Evolutionary conservation across 2,888 invertebrate genomes (phyloP).

Genomic region (Caenorhabditis becei): DNA sequence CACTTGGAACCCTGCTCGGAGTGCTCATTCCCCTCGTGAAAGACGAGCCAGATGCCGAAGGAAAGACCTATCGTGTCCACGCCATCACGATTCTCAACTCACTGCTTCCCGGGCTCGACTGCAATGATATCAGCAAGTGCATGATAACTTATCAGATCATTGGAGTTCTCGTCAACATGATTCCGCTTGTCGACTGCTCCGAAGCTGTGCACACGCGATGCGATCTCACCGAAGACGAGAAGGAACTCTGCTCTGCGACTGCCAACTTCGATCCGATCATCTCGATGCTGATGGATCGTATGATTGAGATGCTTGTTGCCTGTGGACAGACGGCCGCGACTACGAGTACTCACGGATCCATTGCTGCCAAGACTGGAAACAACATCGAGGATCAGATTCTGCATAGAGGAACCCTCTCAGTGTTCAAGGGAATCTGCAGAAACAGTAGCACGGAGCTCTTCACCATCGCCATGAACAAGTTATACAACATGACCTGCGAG

Average conservation of each 20-base stretch:
- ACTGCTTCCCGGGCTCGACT: slow-evolving; percentile 91
- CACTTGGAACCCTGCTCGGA: slow-evolving; percentile 83
- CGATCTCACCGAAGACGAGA: slow-evolving; percentile 88
- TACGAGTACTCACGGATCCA: slow-evolving; percentile 55
- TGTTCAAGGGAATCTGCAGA: slow-evolving; percentile 67
- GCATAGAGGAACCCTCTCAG: slow-evolving; percentile 66
- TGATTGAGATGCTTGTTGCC: slow-evolving; percentile 65
- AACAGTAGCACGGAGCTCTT: slow-evolving; percentile 71
- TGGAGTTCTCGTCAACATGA: slow-evolving; percentile 87
- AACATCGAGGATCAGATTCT: slow-evolving; percentile 67
- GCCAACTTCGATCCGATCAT: slow-evolving; percentile 93
- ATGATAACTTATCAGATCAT: slow-evolving; percentile 82
- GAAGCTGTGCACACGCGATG: slow-evolving; percentile 86
- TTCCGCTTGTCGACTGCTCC: slow-evolving; percentile 91
- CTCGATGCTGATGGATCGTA: slow-evolving; percentile 88
- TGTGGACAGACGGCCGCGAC: slow-evolving; percentile 61
- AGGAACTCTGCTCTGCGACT: slow-evolving; percentile 87
- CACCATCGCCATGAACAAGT: slow-evolving; percentile 87
- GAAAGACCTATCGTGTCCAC: slow-evolving; percentile 61
- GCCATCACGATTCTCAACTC: slow-evolving; percentile 88
- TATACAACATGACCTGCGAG: slow-evolving; percentile 87
- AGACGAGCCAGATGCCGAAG: slow-evolving; percentile 69
- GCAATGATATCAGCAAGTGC: slow-evolving; percentile 88
- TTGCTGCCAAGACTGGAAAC: slow-evolving; percentile 56
- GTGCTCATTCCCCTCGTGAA: slow-evolving; percentile 82